These are phyloP conservation scores for Anhinga anhinga DNA, from an alignment of 2,113 vertebrate genomes.

Conservation along the genomic window DNA sequence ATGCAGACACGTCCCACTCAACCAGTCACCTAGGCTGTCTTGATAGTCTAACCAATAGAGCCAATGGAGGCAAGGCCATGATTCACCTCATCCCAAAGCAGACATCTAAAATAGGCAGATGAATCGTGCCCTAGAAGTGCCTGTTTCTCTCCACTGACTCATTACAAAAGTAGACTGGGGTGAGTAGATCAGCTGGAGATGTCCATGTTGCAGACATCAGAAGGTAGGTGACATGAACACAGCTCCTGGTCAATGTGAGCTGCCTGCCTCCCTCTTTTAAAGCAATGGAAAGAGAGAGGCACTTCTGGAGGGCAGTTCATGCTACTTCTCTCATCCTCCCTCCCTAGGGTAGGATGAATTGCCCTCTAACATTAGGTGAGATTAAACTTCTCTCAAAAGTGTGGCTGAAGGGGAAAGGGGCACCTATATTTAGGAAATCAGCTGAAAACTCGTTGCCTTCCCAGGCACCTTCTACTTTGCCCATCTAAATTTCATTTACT, in stretches of 20 bases:
- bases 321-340: background rate
- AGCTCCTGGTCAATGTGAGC: background rate
- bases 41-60: background rate
- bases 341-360: background rate
- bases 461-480: background rate
- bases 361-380: background rate
- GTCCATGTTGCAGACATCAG: background rate
- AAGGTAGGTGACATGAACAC: background rate
- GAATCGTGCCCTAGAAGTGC: background rate
- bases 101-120: background rate
- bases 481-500: background rate
- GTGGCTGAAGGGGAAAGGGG: background rate
- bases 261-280: background rate
- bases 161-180: background rate
- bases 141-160: background rate
- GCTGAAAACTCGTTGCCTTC: background rate
- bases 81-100: constrained; percentile 8
- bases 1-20: background rate
- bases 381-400: background rate
- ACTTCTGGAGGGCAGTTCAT: background rate
- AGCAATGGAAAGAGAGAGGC: no score
- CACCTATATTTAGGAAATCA: background rate
- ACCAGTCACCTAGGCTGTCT: background rate
- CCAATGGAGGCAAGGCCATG: background rate
- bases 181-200: background rate